Conservation (phyloP, 2,888 invertebrate species). For the Yponomeuta cagnagella region DNA sequence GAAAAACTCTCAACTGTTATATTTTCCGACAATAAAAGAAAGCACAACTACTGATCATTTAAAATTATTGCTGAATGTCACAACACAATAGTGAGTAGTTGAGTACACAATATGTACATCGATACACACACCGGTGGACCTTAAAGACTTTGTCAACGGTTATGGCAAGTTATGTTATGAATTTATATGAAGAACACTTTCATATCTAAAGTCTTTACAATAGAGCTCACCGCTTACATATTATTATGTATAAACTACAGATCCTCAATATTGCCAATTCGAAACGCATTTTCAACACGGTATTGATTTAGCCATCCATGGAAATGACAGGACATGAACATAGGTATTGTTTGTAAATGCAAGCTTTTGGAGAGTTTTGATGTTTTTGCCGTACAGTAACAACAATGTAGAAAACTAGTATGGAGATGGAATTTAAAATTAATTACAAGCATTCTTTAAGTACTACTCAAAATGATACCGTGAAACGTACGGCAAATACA, state of each 20-base stretch:
- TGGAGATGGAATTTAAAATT: neutral
- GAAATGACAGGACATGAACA: constrained; percentile 55
- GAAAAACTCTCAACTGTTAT: constrained; percentile 44
- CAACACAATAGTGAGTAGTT: constrained; percentile 35
- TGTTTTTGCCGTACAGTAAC: neutral
- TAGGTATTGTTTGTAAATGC: constrained; percentile 13
- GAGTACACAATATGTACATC: constrained; percentile 12
- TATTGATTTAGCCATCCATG: constrained; percentile 25
- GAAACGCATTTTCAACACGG: neutral
- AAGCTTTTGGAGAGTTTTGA: constrained; percentile 13
- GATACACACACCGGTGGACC: neutral
- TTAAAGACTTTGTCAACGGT: constrained; percentile 1
- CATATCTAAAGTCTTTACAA: constrained; percentile 25
- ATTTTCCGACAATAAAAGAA: constrained; percentile 18
- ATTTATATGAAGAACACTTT: constrained; percentile 16
- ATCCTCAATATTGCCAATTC: constrained; percentile 13
- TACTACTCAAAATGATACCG: neutral
- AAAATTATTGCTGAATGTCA: constrained; percentile 62
- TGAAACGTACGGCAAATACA: neutral
- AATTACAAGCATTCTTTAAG: neutral
- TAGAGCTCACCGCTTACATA: constrained; percentile 37
- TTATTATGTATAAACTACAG: constrained; percentile 33
- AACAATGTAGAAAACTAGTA: neutral
- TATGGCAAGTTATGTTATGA: constrained; percentile 8
- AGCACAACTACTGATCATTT: constrained; percentile 13